Evolutionary conservation across 2,113 vertebrate genomes (phyloP).

Genomic region (Engraulis encrasicolus): DNA sequence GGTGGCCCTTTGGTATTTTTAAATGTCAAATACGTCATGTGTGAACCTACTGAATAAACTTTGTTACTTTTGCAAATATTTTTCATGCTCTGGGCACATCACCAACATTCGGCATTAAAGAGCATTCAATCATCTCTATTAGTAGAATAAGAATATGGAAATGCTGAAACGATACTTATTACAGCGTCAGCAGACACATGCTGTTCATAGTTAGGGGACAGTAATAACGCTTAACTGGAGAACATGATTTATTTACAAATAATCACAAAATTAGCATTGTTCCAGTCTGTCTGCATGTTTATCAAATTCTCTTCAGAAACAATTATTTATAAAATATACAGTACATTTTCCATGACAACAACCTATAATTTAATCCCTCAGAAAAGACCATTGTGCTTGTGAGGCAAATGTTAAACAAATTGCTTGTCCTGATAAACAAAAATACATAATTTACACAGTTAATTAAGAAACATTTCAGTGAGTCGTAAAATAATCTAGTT

Average conservation of each 20-base stretch:
- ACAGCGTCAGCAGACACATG: too few species aligned
- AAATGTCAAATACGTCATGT: neutral
- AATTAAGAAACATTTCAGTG: slow-evolving; percentile 70
- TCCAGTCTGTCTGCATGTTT: slow-evolving; percentile 77
- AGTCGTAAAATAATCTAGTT: slow-evolving; percentile 66
- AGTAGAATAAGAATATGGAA: too few species aligned
- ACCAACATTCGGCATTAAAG: too few species aligned
- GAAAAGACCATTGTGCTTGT: slow-evolving; percentile 77
- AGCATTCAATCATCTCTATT: too few species aligned
- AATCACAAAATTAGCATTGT: slow-evolving; percentile 71
- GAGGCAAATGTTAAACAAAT: slow-evolving; percentile 74
- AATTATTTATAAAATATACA: slow-evolving; percentile 78
- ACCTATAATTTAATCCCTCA: slow-evolving; percentile 80
- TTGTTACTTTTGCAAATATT: slow-evolving; percentile 2
- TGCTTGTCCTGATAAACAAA: slow-evolving; percentile 76
- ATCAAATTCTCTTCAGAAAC: slow-evolving; percentile 78
- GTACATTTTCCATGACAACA: slow-evolving; percentile 71
- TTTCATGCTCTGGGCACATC: too few species aligned
- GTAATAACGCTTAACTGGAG: slow-evolving; percentile 23
- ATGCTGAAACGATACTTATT: too few species aligned
- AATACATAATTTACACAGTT: slow-evolving; percentile 70
- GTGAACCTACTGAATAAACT: neutral
- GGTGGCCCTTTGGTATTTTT: neutral
- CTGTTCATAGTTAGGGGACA: neutral
- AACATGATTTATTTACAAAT: slow-evolving; percentile 83